phyloP scores from a whole-genome alignment of 2,113 vertebrate genomes.

The Scopus umbretta region DNA sequence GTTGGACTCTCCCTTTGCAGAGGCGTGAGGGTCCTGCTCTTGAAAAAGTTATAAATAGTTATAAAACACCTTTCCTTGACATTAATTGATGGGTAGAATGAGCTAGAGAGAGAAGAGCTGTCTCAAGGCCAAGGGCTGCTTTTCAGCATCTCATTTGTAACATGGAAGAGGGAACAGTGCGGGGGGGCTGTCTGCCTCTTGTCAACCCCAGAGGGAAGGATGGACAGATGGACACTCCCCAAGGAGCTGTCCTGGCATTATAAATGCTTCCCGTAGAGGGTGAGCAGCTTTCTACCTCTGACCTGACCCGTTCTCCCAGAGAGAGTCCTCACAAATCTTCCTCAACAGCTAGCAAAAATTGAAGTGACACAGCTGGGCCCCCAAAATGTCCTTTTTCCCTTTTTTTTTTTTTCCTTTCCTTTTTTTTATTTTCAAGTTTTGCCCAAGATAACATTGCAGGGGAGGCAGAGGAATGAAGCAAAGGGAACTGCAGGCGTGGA shows the following conservation, averaged over 20 bases:
- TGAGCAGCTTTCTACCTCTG: slow-evolving; percentile 66
- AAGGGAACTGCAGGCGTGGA: not conserved
- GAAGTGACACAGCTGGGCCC: not conserved
- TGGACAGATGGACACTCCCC: slow-evolving; percentile 29
- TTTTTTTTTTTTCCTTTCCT: no score
- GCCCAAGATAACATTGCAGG: not conserved
- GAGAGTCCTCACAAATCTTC: slow-evolving; percentile 22
- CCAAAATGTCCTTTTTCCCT: not conserved
- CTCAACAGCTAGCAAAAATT: not conserved
- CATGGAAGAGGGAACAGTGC: slow-evolving; percentile 75
- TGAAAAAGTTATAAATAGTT: slow-evolving; percentile 14
- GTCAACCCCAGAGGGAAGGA: slow-evolving; percentile 33
- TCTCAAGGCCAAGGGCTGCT: slow-evolving; percentile 69
- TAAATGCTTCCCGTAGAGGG: slow-evolving; percentile 58
- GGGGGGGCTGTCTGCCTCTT: slow-evolving; percentile 22
- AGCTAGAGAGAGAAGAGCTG: slow-evolving; percentile 69
- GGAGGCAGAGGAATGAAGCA: not conserved
- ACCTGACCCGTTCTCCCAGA: slow-evolving; percentile 53
- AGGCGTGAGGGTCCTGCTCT: not conserved
- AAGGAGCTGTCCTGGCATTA: slow-evolving; percentile 73
- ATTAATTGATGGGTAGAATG: slow-evolving; percentile 59
- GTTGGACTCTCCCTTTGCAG: not conserved
- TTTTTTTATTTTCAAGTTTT: not conserved
- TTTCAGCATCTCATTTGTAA: slow-evolving; percentile 82
- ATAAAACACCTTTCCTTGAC: slow-evolving; percentile 40